These are phyloP conservation scores for Melanotaenia pygmaea DNA, from an alignment of 2,797 vertebrate species.

Conservation along the genomic window DNA sequence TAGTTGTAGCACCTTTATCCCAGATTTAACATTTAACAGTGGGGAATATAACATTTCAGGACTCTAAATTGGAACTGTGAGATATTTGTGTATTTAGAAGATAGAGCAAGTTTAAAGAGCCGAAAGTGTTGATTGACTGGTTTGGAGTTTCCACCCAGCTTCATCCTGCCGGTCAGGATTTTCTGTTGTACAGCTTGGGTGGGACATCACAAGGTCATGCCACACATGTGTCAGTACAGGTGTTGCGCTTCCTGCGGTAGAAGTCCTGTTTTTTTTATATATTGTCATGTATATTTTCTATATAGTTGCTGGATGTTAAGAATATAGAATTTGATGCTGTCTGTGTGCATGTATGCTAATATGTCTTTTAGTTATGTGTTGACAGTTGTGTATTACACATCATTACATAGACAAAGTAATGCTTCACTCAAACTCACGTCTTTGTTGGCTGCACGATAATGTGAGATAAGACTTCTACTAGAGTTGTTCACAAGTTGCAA, in stretches of 20 bases:
- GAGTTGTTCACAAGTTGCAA: too few relatives aligned
- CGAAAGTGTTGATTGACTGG: not conserved
- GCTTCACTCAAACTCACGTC: too few relatives aligned
- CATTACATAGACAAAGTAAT: too few relatives aligned
- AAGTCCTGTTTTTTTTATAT: not conserved
- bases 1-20: not conserved
- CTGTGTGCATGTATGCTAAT: too few relatives aligned
- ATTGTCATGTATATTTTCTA: too few relatives aligned
- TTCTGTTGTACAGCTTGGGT: not conserved
- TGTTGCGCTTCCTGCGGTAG: not conserved
- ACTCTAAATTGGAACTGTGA: not conserved
- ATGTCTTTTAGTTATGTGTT: too few relatives aligned
- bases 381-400: too few relatives aligned
- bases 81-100: not conserved
- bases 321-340: too few relatives aligned
- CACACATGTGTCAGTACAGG: conserved; percentile 1
- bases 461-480: too few relatives aligned
- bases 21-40: not conserved
- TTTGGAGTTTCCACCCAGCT: not conserved
- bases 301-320: too few relatives aligned
- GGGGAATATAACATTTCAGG: not conserved
- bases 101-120: not conserved
- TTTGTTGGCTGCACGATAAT: too few relatives aligned
- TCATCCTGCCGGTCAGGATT: not conserved
- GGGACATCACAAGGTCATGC: not conserved